Evolutionary conservation across 1,140 invertebrate genomes (phyloP).

Genomic region (Lethocerus indicus): DNA sequence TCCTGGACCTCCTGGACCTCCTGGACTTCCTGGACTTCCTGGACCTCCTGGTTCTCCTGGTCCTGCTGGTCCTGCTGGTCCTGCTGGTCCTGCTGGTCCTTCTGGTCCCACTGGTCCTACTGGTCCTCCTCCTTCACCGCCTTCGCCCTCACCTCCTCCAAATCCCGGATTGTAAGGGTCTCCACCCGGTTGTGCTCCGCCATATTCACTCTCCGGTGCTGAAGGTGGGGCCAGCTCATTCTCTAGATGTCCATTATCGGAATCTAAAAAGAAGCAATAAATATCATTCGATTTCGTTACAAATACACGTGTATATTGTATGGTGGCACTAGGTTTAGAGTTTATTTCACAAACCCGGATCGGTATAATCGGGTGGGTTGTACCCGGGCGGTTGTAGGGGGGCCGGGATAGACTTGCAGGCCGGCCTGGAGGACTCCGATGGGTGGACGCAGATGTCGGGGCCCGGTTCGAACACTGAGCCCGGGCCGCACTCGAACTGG

Average conservation of each 20-base stretch:
- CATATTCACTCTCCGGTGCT: neutral
- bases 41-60: slow-evolving; percentile 10
- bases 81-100: neutral
- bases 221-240: neutral
- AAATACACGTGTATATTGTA: slow-evolving; percentile 42
- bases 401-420: too few species aligned
- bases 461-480: slow-evolving; percentile 49
- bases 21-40: slow-evolving; percentile 4
- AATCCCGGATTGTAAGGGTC: neutral
- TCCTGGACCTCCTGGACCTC: neutral
- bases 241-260: slow-evolving; percentile 15
- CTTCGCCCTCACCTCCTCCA: neutral
- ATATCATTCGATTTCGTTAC: slow-evolving; percentile 39
- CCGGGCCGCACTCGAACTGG: slow-evolving; percentile 46
- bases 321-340: slow-evolving; percentile 37
- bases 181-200: neutral
- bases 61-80: neutral
- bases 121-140: neutral
- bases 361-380: slow-evolving; percentile 48
- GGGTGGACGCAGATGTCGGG: slow-evolving; percentile 48
- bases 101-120: neutral
- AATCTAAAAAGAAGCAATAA: slow-evolving; percentile 40
- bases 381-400: too few species aligned
- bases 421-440: slow-evolving; percentile 34
- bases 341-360: slow-evolving; percentile 39